Base-by-base conservation (phyloP, 2,797 vertebrate genomes). In the Trichosurus vulpecula region DNA sequence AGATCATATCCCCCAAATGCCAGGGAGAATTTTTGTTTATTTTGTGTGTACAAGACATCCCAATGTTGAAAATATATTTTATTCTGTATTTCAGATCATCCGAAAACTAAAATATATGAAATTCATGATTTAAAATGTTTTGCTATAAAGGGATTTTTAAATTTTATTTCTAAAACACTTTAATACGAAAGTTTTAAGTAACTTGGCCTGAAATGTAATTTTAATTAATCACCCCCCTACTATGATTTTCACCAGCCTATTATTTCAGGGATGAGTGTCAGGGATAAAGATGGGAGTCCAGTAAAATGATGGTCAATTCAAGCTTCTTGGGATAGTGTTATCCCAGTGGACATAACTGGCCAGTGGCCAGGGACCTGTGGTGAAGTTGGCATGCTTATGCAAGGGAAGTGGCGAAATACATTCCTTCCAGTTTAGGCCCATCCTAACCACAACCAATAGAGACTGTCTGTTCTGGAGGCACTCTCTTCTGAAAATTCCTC, bases 81-180 rank as follows among this genome's bases (percentile, higher is more conserved):
- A 51, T 61, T 53, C 0, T 52, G n/a, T 90, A 19, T 95, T 61
- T 0, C 22, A 95, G 91, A 87, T 94, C 11, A 90, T 74, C 29
- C 95, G 54, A 87, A 51, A 93, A 74, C 92, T 94, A 93, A 47
- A 96, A 58, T 90, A 94, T 94, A 56, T 89, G 35, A 52, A 93
- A 61, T 95, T 91, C 31, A 52, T 94, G n/a, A 27, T 1, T 52
- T 95, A 90, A 3, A 97, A 97, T 74, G 52, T 81, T 96, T 94
- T 91, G 90, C 61, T 91, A 90, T 81, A 51, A 14, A 89, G 90
- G 2, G 66, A 52, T 54, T 92, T 52, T 90, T 47, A 81, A 52
- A 54, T 81, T 81, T 27, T 10, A 25, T 81, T 81, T 74, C 6
- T 41, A 9, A 27, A 81, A 81, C 9, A 47, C 47, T 81, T 81